Evolutionary conservation across 1,140 invertebrate species (phyloP), one percentile per base, ranked within the genome.

Genomic region (Lerema accius): DNA sequence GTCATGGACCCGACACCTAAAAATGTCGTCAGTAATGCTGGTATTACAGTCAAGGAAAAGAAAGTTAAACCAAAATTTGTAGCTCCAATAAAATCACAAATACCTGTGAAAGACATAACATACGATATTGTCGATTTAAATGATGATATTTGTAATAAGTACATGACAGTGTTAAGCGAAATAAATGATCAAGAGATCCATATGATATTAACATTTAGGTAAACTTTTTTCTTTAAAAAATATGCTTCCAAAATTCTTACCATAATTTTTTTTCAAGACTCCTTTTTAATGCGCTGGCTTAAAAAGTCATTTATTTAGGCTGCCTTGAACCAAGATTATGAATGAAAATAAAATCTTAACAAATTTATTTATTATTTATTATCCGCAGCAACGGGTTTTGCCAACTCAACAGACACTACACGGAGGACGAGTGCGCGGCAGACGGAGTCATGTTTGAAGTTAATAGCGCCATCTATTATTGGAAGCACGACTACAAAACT

Each of bases 361-460:
- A n/a, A n/a, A n/a, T n/a, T n/a, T n/a, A n/a, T n/a, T n/a, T n/a
- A n/a, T n/a, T n/a, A n/a, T n/a, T n/a, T n/a, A n/a, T n/a, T n/a
- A n/a, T n/a, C n/a, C 49, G 11, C 65, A 86, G 84, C 16, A 84
- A 86, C 67, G 82, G 81, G 1, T 86, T 72, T 39, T 67, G 62
- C 56, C 82, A 86, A 63, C 58, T 86, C 1, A 85, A 82, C 37
- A 48, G 46, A 10, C 69, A 78, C 0, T 53, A 80, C 42, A 79
- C 79, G 2, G 76, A 74, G 35, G 71, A 74, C 5, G 32, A 17
- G 5, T 75, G 78, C 53, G 26, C 46, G 0, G 26, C 69, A 10
- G 71, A 77, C 55, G 79, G 80, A 4, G 6, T 86, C 2, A 68
- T 86, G 67, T 11, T 86, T 17, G 11, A 46, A 39, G 5, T 50